These are phyloP conservation scores for Trichomalopsis sarcophagae DNA, from an alignment of 1,140 invertebrate genomes.

Conservation along the genomic window DNA sequence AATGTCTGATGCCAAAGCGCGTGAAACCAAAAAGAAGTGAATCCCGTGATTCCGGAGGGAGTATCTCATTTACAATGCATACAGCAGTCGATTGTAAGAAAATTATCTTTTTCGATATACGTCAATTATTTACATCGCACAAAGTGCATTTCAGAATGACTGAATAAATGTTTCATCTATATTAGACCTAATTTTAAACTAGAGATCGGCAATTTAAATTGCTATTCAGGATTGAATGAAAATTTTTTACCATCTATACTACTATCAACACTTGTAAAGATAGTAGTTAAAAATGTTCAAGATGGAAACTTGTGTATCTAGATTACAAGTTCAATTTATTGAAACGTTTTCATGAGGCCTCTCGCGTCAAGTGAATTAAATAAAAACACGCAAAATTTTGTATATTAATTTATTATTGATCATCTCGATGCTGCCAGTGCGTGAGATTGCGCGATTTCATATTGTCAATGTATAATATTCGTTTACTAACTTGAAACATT, in stretches of 20 bases:
- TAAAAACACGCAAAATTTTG: not conserved
- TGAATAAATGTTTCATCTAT: not conserved
- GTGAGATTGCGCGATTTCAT: not conserved
- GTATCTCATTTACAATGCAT: conserved; percentile 28
- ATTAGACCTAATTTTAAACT: not conserved
- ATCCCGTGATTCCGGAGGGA: not conserved
- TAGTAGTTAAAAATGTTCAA: not conserved
- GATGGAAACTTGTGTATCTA: not conserved
- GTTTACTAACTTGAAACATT: conserved; percentile 28
- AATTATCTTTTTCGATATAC: conserved; percentile 14
- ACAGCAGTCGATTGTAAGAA: not conserved
- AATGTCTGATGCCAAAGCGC: conserved; percentile 30
- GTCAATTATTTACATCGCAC: conserved; percentile 40
- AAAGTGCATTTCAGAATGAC: conserved; percentile 30
- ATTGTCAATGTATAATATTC: conserved; percentile 45
- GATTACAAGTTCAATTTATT: not conserved
- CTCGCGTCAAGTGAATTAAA: not conserved
- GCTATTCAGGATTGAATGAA: conserved; percentile 23
- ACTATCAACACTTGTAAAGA: not conserved
- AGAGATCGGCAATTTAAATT: conserved; percentile 23
- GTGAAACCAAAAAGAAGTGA: conserved; percentile 36
- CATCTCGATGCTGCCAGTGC: not conserved
- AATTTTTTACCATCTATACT: conserved; percentile 16
- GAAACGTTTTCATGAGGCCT: not conserved
- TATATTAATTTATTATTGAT: not conserved